A percentile compares a stretch with the other conserved stretches of the same genome.
Conservation (phyloP, 2,113 vertebrate genomes). For the Agelaius tricolor region DNA sequence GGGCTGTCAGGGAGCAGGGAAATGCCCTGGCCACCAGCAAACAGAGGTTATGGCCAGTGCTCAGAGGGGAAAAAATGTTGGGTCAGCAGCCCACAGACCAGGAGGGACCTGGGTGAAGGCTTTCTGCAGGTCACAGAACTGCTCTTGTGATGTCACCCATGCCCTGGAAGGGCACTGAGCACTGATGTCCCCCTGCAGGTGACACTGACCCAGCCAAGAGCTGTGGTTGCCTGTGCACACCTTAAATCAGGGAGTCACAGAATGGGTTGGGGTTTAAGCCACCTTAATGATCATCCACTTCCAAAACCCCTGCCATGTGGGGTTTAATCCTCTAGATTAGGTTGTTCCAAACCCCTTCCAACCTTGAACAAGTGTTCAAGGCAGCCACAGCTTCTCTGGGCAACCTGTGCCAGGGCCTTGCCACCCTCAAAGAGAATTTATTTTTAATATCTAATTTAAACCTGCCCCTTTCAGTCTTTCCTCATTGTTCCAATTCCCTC, state of each 20-base stretch:
- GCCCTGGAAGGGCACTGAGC: neutral
- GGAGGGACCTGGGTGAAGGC: neutral
- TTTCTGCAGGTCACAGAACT: neutral
- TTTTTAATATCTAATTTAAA: neutral
- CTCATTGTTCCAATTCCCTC: rapidly evolving
- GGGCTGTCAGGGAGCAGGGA: neutral
- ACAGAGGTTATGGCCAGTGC: neutral
- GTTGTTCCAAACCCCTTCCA: neutral
- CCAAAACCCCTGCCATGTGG: neutral
- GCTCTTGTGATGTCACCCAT: neutral
- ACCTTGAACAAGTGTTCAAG: too few relatives aligned
- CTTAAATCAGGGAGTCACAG: neutral
- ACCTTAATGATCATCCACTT: neutral
- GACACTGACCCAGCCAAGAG: neutral
- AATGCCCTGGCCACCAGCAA: neutral
- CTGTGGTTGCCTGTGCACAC: neutral
- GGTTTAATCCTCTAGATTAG: neutral
- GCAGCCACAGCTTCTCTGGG: neutral
- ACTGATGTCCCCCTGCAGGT: neutral
- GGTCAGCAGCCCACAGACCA: rapidly evolving
- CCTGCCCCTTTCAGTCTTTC: neutral
- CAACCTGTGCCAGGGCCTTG: neutral
- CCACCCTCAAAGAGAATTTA: neutral
- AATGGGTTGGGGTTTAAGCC: neutral
- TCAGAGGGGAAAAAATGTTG: neutral